Percentiles rank a stretch among this genome's conserved stretches.
Conservation (phyloP, 2,113 vertebrate species). For the Gymnocephalus cernua region DNA sequence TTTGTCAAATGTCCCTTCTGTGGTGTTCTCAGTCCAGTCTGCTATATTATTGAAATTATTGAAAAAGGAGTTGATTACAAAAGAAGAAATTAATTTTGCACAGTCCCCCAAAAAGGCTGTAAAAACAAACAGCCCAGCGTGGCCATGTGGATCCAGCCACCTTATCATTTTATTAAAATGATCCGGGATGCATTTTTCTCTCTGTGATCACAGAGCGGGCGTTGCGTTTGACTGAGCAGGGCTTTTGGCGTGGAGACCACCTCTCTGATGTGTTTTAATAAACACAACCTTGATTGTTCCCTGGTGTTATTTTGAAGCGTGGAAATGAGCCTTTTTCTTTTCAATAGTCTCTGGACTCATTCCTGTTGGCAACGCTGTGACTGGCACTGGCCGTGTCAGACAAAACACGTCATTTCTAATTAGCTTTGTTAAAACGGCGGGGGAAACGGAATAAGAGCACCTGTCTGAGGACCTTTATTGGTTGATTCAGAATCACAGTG, state of each 20-base stretch:
- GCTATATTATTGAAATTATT: slow-evolving; percentile 50
- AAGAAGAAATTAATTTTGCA: slow-evolving; percentile 45
- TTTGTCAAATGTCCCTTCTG: slow-evolving; percentile 36
- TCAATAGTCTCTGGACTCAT: slow-evolving; percentile 74
- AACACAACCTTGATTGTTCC: slow-evolving; percentile 79
- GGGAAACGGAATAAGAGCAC: background rate
- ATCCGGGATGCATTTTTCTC: slow-evolving; percentile 55
- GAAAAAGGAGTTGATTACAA: slow-evolving; percentile 64
- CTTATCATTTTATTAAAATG: slow-evolving; percentile 75
- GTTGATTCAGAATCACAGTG: slow-evolving; percentile 6
- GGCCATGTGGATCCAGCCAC: slow-evolving; percentile 56
- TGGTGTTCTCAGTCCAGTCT: slow-evolving; percentile 13
- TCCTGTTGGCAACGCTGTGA: slow-evolving; percentile 80
- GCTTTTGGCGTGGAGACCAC: slow-evolving; percentile 68
- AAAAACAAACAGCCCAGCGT: slow-evolving; percentile 60
- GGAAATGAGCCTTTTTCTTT: slow-evolving; percentile 79
- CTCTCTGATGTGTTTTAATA: slow-evolving; percentile 79
- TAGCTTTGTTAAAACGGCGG: slow-evolving; percentile 67
- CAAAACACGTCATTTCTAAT: slow-evolving; percentile 76
- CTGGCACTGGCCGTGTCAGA: slow-evolving; percentile 62
- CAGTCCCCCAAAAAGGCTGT: slow-evolving; percentile 37
- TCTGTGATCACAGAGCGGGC: slow-evolving; percentile 60
- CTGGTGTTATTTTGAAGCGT: slow-evolving; percentile 74
- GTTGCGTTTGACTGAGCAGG: slow-evolving; percentile 60
- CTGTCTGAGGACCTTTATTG: slow-evolving; percentile 50